Evolutionary conservation across 1,140 invertebrate species (phyloP).

Genomic region (Ceratosolen fusciceps): DNA sequence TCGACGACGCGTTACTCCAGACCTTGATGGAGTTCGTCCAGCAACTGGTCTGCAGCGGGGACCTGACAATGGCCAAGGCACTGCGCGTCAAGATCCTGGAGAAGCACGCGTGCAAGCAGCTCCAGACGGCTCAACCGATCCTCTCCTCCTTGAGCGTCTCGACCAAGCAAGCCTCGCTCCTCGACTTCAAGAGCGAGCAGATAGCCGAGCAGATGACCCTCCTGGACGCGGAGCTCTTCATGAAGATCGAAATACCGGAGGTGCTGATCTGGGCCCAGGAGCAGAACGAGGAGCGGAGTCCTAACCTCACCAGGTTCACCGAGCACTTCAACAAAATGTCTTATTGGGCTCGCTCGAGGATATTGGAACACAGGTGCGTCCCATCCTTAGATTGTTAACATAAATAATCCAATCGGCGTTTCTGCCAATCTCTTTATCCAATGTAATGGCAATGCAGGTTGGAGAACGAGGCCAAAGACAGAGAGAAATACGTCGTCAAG

Average conservation of each 20-base stretch:
- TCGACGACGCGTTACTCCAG: slow-evolving; percentile 81
- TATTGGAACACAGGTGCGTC: slow-evolving; percentile 72
- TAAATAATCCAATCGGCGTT: too few species aligned
- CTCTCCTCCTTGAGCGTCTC: slow-evolving; percentile 69
- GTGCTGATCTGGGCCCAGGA: slow-evolving; percentile 97
- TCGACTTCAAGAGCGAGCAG: slow-evolving; percentile 94
- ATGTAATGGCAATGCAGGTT: slow-evolving; percentile 70
- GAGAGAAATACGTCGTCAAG: slow-evolving; percentile 96
- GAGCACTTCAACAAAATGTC: slow-evolving; percentile 99
- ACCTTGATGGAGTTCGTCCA: slow-evolving; percentile 93
- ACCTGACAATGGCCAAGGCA: slow-evolving; percentile 90
- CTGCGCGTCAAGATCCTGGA: slow-evolving; percentile 92
- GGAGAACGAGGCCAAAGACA: slow-evolving; percentile 88
- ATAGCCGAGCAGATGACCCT: slow-evolving; percentile 99
- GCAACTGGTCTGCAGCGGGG: slow-evolving; percentile 87
- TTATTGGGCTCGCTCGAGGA: slow-evolving; percentile 83
- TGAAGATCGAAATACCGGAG: slow-evolving; percentile 97
- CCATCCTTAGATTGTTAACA: too few species aligned
- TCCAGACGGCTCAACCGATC: slow-evolving; percentile 70
- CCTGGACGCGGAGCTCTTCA: slow-evolving; percentile 94
- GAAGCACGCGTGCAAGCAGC: slow-evolving; percentile 82
- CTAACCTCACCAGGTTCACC: slow-evolving; percentile 96
- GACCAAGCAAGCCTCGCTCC: slow-evolving; percentile 79
- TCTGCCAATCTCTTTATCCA: too few species aligned
- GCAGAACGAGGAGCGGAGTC: slow-evolving; percentile 96